Evolutionary conservation across 2,888 invertebrate genomes (phyloP), one percentile per base, ranked within the genome.

Genomic region (Bedellia somnulentella): DNA sequence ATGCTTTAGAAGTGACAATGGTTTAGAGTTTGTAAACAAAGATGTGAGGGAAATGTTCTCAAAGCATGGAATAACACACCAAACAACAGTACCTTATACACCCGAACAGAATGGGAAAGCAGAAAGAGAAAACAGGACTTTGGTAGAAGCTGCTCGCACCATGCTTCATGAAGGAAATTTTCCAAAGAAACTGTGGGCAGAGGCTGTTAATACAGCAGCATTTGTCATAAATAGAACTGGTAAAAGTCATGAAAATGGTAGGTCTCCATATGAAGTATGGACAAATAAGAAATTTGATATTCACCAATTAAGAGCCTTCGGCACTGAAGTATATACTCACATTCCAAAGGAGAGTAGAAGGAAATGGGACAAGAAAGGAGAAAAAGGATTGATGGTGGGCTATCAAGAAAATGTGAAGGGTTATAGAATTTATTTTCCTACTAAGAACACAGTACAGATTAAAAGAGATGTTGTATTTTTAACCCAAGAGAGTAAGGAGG

Each of bases 1-100:
- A 24, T 24, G 12, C 5, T 33, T 54, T 4, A 27, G 49, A 32
- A 41, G 32, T 23, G 52, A 53, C n/a, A n/a, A n/a, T n/a, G n/a
- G n/a, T n/a, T n/a, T n/a, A n/a, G n/a, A n/a, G n/a, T n/a, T n/a
- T n/a, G 17, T 46, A 47, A 22, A 22, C n/a, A n/a, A n/a, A n/a
- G n/a, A n/a, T n/a, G n/a, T n/a, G n/a, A n/a, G n/a, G n/a, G n/a
- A n/a, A n/a, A n/a, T n/a, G n/a, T n/a, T n/a, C n/a, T n/a, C n/a
- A n/a, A 23, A 23, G 9, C 4, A 23, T 10, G 26, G 26, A 9
- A 26, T 26, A n/a, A 15, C 15, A 4, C 26, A 26, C 9, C 26
- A 26, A 15, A 14, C 15, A 5, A 26, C 26, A 26, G 15, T 26
- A 3, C 26, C 26, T 6, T 26, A 26, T 15, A 14, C 3, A 8